Base-by-base conservation (phyloP, 1,140 invertebrate species). In the Druon quercuslanigerum region DNA sequence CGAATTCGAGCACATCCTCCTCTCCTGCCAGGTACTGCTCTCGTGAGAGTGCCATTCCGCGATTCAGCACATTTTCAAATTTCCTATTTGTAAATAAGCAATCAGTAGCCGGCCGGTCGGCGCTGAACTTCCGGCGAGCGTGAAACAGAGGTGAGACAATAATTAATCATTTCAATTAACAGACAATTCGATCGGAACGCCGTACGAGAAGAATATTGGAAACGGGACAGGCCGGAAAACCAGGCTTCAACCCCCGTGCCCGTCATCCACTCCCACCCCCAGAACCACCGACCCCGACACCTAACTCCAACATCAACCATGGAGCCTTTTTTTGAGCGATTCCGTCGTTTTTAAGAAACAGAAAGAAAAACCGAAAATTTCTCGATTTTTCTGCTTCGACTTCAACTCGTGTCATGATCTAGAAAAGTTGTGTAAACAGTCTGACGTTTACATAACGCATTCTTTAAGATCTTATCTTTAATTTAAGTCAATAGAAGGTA, bases 11-110 rank as follows among this genome's bases (percentile, higher is more conserved):
- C 60, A 66, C 60, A 66, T 66, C 33, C 60, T 66, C 60, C 60
- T 66, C 60, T 40, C 25, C 60, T 40, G 2, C 40, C 60, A 66
- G 25, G 16, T 33, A 66, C 16, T 66, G 19, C 25, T 14, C 57
- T 66, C 25, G 57, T 25, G 57, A 33, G 33, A 66, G 60, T 14
- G 60, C 33, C 70, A 57, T 33, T 57, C 70, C 79, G 72, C 77
- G 72, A 84, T 81, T 83, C 81, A 82, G 86, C 86, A 87, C 89
- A 90, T 91, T 91, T 91, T 91, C 90, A 88, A 90, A 91, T 91
- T 91, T 91, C 90, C 90, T 91, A 91, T 91, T 91, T 91, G 90
- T 90, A 91, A 91, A 91, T 91, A 91, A 91, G 90, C 90, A 91
- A 91, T 91, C 90, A 91, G 84, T 83, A 72, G 72, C 66, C 78